These are phyloP conservation scores for Dicranocentrus wangi DNA, from an alignment of 2,888 invertebrate genomes.

Conservation along the genomic window DNA sequence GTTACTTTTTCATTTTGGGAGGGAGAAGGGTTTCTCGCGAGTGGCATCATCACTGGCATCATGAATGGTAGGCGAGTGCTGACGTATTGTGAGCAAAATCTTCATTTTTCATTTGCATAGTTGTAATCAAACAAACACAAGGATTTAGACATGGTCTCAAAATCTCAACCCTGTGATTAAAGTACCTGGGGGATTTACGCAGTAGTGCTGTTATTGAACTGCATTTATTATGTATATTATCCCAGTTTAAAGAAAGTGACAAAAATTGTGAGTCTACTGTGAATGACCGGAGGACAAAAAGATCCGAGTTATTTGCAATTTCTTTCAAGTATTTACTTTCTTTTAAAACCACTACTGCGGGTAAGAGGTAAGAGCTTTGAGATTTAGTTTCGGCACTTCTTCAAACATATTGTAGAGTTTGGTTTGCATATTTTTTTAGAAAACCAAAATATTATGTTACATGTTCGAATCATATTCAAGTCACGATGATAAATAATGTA, in stretches of 20 bases:
- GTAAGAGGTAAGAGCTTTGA: no score
- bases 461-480: no score
- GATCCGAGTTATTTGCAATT: neutral
- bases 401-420: no score
- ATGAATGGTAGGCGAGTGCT: neutral
- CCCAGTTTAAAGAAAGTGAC: conserved; percentile 17
- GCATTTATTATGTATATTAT: conserved; percentile 13
- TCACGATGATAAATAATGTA: no score
- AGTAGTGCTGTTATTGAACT: neutral
- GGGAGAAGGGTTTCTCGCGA: no score
- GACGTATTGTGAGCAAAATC: neutral
- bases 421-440: no score
- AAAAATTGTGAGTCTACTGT: neutral
- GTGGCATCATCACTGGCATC: neutral
- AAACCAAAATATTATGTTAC: no score
- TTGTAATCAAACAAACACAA: neutral
- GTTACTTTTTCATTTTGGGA: neutral
- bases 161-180: neutral
- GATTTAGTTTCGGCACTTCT: no score
- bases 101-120: neutral
- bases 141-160: conserved; percentile 12
- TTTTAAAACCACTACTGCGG: no score
- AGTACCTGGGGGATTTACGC: neutral
- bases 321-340: neutral
- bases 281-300: neutral